Base-by-base conservation (phyloP, 2,888 invertebrate species). In the Agrilus biguttatus region DNA sequence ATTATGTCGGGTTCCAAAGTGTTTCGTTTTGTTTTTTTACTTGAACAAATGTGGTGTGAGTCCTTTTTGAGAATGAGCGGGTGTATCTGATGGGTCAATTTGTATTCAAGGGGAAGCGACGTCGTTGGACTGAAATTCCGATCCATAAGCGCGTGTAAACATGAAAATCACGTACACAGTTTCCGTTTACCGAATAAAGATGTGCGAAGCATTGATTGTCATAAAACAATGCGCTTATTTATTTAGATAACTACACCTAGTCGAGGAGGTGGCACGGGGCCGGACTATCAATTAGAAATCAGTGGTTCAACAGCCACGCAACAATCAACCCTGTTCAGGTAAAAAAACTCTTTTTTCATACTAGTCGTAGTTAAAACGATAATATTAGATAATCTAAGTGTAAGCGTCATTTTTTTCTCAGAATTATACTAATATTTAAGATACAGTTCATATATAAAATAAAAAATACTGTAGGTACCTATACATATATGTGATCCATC, bases 191-290 rank as follows among this genome's bases (percentile, higher is more conserved):
- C 51, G 55, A 59, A 59, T 56, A 58, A 61, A 61, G 59, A 64
- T 62, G 63, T 61, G 62, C 61, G 50, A 60, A 55, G 61, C 62
- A 62, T 62, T 59, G 60, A 60, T 61, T 59, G 56, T 52, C 51
- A 49, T 53, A 51, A 46, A 57, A 60, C 59, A 58, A 57, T 58
- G 53, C 52, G 36, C 36, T 46, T 46, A 51, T 28, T 28, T 28
- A 28, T 28, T 28, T 28, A 28, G 28, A 28, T 28, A 28, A 28
- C 28, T 49, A 49, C 42, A 45, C 45, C 45, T 47, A 41, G 39
- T 40, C 45, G 40, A 41, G 42, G 36, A 47, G 36, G 36, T 39
- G 28, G 33, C 32, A 47, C 44, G 45, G 45, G 41, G n/a, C 36
- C 38, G 32, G 50, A 50, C 47, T 50, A 45, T 45, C 41, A 51